phyloP scores from a whole-genome alignment of 2,888 invertebrate genomes.

The Leptopterna dolabrata region DNA sequence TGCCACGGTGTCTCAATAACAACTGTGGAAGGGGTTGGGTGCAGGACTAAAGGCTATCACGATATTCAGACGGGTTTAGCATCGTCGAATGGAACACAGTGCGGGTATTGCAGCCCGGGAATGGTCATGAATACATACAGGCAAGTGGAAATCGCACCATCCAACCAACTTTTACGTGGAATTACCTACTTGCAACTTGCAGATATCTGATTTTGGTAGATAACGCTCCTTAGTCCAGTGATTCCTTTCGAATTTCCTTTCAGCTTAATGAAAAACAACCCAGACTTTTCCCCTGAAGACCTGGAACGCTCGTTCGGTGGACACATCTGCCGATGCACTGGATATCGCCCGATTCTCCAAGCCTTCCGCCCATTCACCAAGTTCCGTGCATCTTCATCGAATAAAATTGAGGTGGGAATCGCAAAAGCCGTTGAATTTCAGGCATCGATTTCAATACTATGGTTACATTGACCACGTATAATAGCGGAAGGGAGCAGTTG shows the following conservation, averaged over 20 bases:
- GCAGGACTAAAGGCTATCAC: conserved; percentile 75
- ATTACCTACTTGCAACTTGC: neutral
- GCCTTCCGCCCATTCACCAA: conserved; percentile 77
- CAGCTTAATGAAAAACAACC: conserved; percentile 59
- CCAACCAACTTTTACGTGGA: neutral
- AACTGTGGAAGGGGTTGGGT: conserved; percentile 82
- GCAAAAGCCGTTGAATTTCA: no score
- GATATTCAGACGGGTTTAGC: conserved; percentile 75
- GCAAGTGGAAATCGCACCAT: conserved; percentile 66
- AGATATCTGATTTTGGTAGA: neutral
- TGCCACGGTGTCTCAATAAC: conserved; percentile 77
- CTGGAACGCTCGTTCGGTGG: conserved; percentile 79
- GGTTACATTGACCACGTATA: no score
- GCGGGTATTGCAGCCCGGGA: conserved; percentile 83
- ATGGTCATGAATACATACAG: conserved; percentile 83
- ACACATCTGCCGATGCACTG: conserved; percentile 81
- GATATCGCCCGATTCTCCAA: conserved; percentile 81
- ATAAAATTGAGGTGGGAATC: neutral
- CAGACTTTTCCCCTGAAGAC: conserved; percentile 70
- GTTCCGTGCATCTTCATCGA: conserved; percentile 64
- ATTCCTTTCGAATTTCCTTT: neutral
- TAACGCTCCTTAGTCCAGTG: no score
- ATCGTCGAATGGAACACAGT: conserved; percentile 77
- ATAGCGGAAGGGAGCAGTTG: no score
- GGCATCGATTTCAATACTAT: no score